Evolutionary conservation across 2,113 vertebrate species (phyloP).

Genomic region (Eidolon helvum): DNA sequence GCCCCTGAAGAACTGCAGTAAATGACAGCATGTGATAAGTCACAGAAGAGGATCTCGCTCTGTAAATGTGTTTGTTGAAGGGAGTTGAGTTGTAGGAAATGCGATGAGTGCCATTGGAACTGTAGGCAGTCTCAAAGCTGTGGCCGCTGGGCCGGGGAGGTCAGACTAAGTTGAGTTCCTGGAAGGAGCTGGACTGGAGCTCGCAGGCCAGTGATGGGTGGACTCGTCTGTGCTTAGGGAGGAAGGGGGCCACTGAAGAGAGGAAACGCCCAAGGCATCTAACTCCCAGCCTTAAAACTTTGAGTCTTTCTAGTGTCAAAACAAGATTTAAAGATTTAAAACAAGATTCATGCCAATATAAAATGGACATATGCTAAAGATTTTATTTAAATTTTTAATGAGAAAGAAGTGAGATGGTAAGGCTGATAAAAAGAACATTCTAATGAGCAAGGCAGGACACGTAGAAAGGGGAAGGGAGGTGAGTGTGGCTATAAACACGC

Average conservation of each 20-base stretch:
- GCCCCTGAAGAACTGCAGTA: background rate
- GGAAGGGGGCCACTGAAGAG: background rate
- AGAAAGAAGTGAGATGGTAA: background rate
- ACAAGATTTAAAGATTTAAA: background rate
- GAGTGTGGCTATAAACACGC: background rate
- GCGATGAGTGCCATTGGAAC: background rate
- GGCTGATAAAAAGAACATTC: background rate
- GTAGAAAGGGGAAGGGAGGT: background rate
- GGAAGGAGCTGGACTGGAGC: background rate
- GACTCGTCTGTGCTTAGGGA: background rate
- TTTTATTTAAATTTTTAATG: background rate
- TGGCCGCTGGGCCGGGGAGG: background rate
- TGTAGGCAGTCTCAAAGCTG: background rate
- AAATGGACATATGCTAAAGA: background rate
- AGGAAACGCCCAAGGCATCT: background rate
- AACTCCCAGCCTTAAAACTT: background rate
- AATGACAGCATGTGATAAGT: background rate
- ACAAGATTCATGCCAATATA: background rate
- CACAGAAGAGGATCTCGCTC: background rate
- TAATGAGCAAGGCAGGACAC: background rate
- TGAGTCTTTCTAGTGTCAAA: background rate
- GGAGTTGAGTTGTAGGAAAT: background rate
- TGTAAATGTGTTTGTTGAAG: background rate
- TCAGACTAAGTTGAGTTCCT: background rate
- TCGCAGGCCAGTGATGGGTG: background rate